Base-by-base conservation (phyloP, 2,888 invertebrate genomes). In the Melieria omissa region DNA sequence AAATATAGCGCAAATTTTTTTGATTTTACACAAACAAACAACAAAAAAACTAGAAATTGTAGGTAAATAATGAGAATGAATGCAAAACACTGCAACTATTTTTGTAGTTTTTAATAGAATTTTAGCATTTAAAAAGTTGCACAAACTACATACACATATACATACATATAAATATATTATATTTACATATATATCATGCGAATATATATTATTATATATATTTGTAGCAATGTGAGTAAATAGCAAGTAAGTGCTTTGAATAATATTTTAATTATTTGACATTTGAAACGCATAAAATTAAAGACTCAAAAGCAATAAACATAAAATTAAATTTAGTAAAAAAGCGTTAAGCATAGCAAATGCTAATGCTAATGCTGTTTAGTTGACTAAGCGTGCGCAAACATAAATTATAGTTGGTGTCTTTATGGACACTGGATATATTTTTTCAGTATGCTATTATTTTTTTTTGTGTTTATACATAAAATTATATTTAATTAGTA, bases 261-360 rank as follows among this genome's bases (percentile, higher is more conserved):
- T 55, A 61, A 69, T 57, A 62, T 62, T 64, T 80, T 81, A 80
- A 81, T 79, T 81, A 78, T 78, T 77, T 68, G 66, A 66, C 46
- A 52, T 70, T 55, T 62, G 57, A 47, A 61, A n/a, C 55, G 65
- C 16, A 47, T 10, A 68, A 77, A 79, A 77, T 76, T 78, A 78
- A 83, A 83, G 83, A 82, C 82, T 82, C 82, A 82, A 82, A 82
- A 83, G 83, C 82, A 83, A 82, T 81, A 65, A 70, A 68, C 78
- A 64, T 67, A 65, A 66, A 42, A 61, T 45, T 60, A 55, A 52
- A 55, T 8, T 61, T 65, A 62, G 14, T 57, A 65, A 61, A 42
- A 55, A 64, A 47, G 58, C 49, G 46, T 65, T 49, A 63, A 41
- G 61, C 54, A 46, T 46, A 63, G 54, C 62, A 52, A 54, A 62